These are phyloP conservation scores for Perodicticus potto DNA, from an alignment of 2,797 vertebrate genomes.

Conservation along the genomic window DNA sequence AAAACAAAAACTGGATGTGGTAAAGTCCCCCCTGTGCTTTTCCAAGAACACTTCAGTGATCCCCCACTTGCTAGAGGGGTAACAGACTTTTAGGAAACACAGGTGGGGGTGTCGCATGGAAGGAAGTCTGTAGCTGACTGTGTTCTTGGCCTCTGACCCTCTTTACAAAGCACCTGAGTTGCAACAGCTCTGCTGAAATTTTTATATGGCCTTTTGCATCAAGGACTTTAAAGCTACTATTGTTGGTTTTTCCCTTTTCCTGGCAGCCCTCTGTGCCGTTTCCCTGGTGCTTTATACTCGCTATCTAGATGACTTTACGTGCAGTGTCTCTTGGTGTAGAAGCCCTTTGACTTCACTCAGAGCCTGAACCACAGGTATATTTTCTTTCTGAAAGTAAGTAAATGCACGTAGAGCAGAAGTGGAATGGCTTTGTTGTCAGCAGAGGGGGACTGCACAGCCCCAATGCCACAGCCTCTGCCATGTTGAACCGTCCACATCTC, in stretches of 20 bases:
- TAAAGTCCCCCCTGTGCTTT: neutral
- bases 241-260: conserved; percentile 78
- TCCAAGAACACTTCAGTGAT: neutral
- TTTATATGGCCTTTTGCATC: conserved; percentile 41
- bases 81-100: conserved; percentile 2
- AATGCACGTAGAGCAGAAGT: conserved; percentile 66
- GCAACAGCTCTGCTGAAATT: conserved; percentile 60
- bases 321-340: conserved; percentile 44
- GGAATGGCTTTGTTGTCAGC: conserved; percentile 35
- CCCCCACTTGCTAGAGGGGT: neutral
- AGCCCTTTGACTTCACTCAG: conserved; percentile 53
- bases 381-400: conserved; percentile 73
- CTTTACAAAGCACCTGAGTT: conserved; percentile 49
- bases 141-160: conserved; percentile 55
- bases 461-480: neutral
- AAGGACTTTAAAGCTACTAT: conserved; percentile 71
- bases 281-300: conserved; percentile 45
- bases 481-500: conserved; percentile 61
- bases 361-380: conserved; percentile 57
- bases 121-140: neutral
- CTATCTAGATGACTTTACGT: conserved; percentile 60
- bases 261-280: conserved; percentile 48
- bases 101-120: neutral
- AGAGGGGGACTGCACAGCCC: conserved; percentile 26
- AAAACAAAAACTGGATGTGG: neutral